Base-by-base conservation (phyloP, 1,140 invertebrate genomes). In the Condylostylus longicornis region DNA sequence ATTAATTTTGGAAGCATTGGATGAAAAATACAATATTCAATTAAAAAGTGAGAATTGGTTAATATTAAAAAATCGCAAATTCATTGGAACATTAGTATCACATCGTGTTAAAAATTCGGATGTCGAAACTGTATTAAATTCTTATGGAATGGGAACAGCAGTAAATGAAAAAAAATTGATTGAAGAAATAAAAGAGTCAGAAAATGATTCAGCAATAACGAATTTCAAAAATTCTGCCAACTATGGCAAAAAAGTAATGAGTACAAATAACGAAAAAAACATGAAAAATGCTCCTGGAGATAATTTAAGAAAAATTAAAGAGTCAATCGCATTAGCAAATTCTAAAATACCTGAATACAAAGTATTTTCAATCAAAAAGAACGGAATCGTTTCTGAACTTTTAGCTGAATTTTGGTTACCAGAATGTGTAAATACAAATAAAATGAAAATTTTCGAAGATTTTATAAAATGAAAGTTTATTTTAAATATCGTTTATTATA, bases 31-130 rank as follows among this genome's bases (percentile, higher is more conserved):
- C 50, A 71, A 74, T 37, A 62, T 79, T 37, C 62, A 70, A 46
- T 55, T 82, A 14, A 69, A 74, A 20, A 68, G 69, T 47, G 64
- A 70, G 45, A 75, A 70, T 27, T 68, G 62, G 21, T 67, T 69
- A 9, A 62, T 71, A 15, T 50, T 77, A 19, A 70, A 68, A 41
- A 71, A 76, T 57, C 63, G 67, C 33, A 74, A 74, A 47, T 66
- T 62, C 29, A 71, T 86, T 44, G 86, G 86, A 1, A 75, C 64
- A 21, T 50, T 87, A 13, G 74, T 82, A 32, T 57, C 70, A 10
- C 80, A 84, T 52, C 71, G 70, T 44, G 77, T 83, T 41, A 70
- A 79, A 52, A 72, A 79, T 44, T 62, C 74, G 32, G 69, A 77
- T 51, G 55, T 72, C 3, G 54, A 71, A 45, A 58, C 61, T 22